phyloP scores from a whole-genome alignment of 2,113 vertebrate genomes.

The Mustela nigripes region DNA sequence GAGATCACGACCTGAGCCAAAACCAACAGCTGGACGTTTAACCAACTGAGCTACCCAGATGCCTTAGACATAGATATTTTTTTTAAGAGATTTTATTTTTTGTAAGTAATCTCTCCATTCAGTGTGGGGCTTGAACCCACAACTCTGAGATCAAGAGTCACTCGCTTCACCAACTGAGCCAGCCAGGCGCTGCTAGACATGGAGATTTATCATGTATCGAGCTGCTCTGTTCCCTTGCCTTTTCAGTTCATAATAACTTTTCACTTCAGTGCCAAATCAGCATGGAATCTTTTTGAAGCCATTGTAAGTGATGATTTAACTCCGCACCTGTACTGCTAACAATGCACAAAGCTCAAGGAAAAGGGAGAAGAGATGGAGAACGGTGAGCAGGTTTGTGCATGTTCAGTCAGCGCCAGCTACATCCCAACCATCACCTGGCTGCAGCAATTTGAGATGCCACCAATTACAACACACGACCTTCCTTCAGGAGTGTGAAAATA shows the following conservation, averaged over 20 bases:
- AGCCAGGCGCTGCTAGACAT: not conserved
- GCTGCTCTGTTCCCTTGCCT: not conserved
- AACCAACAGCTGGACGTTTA: not conserved
- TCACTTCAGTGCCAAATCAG: not conserved
- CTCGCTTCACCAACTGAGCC: not conserved
- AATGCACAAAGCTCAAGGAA: not conserved
- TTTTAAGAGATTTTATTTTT: not conserved
- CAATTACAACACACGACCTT: fast-evolving
- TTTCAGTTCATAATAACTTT: not conserved
- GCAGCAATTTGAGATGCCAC: not conserved
- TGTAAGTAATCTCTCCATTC: not conserved
- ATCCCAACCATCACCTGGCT: not conserved
- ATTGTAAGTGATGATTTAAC: not conserved
- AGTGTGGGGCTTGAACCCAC: not conserved
- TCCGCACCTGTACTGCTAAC: not conserved
- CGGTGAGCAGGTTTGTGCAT: fast-evolving
- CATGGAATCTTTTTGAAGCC: slow-evolving; percentile 11
- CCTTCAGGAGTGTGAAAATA: not conserved
- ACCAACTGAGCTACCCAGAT: not conserved
- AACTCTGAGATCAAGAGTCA: not conserved
- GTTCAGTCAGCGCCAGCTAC: not conserved
- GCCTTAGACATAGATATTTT: not conserved
- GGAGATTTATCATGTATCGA: not conserved
- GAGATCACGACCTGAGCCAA: not conserved
- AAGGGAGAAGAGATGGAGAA: not conserved